A percentile compares a stretch with the other conserved stretches of the same genome.
These are phyloP conservation scores for Caenorhabditis inopinata DNA, from an alignment of 1,140 invertebrate species.

Conservation along the genomic window DNA sequence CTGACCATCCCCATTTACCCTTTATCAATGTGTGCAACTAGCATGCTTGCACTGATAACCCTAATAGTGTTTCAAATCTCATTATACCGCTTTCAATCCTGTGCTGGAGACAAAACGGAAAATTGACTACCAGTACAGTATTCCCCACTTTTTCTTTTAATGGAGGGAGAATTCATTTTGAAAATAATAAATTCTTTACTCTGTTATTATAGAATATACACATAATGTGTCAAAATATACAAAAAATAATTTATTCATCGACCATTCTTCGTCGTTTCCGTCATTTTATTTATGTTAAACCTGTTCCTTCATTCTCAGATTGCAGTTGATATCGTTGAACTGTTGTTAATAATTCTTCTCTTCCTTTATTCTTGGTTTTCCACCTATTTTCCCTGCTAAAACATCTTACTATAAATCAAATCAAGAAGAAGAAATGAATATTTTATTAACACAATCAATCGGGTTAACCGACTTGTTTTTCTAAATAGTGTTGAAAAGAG, in stretches of 20 bases:
- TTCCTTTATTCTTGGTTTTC: background rate
- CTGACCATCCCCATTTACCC: background rate
- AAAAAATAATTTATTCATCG: background rate
- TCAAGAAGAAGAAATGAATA: background rate
- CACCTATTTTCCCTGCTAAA: background rate
- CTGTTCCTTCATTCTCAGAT: too few relatives aligned
- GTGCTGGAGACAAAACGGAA: too few relatives aligned
- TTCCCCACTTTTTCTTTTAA: too few relatives aligned
- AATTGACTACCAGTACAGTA: too few relatives aligned
- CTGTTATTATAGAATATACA: too few relatives aligned
- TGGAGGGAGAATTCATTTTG: too few relatives aligned
- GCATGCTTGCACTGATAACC: background rate
- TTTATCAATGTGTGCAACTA: background rate
- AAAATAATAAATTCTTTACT: too few relatives aligned
- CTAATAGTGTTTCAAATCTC: background rate
- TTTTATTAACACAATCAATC: conserved; percentile 19
- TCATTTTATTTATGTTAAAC: background rate
- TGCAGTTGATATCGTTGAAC: too few relatives aligned
- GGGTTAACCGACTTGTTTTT: conserved; percentile 20
- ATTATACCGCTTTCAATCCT: too few relatives aligned
- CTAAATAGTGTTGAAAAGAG: background rate
- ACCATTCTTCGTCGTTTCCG: background rate
- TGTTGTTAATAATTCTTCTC: background rate
- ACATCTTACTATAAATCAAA: conserved; percentile 29
- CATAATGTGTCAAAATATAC: too few relatives aligned